Evolutionary conservation across 2,888 invertebrate species (phyloP).

Genomic region (Epistrophella euchroma): DNA sequence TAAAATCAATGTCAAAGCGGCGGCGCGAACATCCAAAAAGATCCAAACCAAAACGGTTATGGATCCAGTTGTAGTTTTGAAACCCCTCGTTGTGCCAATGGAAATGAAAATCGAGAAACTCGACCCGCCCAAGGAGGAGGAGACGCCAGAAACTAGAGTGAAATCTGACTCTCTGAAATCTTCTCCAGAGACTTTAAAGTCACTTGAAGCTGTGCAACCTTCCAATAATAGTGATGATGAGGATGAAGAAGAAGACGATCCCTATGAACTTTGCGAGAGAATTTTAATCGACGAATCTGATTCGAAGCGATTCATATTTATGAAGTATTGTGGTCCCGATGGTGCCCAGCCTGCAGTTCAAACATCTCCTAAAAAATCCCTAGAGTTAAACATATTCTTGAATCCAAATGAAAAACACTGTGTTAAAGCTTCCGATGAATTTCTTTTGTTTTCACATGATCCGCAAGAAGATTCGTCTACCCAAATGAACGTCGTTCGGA

Average conservation of each 20-base stretch:
- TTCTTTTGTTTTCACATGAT: slow-evolving; percentile 73
- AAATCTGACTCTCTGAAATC: background rate
- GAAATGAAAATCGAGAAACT: slow-evolving; percentile 5
- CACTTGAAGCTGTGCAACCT: background rate
- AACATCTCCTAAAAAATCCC: slow-evolving; percentile 49
- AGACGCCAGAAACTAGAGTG: background rate
- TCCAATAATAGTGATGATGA: slow-evolving; percentile 51
- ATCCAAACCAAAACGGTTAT: background rate
- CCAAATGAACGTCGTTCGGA: slow-evolving; percentile 30
- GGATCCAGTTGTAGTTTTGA: slow-evolving; percentile 51
- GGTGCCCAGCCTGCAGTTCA: slow-evolving; percentile 37
- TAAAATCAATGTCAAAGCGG: slow-evolving; percentile 13
- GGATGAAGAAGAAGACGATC: slow-evolving; percentile 75
- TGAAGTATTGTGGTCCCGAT: slow-evolving; percentile 55
- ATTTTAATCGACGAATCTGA: slow-evolving; percentile 58
- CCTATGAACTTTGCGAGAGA: slow-evolving; percentile 71
- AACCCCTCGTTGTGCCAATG: slow-evolving; percentile 20
- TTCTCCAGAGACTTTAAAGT: slow-evolving; percentile 5
- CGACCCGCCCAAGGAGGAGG: slow-evolving; percentile 1
- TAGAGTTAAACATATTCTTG: slow-evolving; percentile 79
- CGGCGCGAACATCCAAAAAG: background rate
- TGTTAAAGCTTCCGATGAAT: slow-evolving; percentile 78
- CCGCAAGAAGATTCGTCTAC: slow-evolving; percentile 16
- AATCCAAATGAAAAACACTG: slow-evolving; percentile 80
- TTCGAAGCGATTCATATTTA: slow-evolving; percentile 21